Base-by-base conservation (phyloP, 2,797 vertebrate genomes). In the Nannoperca obscura region DNA sequence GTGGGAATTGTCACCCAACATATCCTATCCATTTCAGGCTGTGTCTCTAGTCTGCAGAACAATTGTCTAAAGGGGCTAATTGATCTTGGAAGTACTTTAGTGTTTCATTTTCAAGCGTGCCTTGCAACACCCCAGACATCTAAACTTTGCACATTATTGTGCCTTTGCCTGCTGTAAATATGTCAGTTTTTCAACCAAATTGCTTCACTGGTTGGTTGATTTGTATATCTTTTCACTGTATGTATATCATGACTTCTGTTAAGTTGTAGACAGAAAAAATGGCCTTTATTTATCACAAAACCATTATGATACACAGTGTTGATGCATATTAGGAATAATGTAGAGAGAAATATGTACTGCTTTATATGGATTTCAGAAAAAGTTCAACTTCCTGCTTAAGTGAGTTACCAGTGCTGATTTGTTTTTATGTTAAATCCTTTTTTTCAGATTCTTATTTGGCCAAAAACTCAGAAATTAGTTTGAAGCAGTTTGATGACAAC, bases 131-230 rank as follows among this genome's bases (percentile, higher is more conserved):
- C 10, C 13, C 34, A 53, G 34, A 34, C 12, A 38, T 52, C 6
- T 60, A 13, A 59, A 60, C 46, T 66, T 62, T 62, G 44, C n/a
- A n/a, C n/a, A n/a, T n/a, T n/a, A n/a, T 44, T 11, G 5, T 22
- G 22, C 20, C 24, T 50, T 50, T 38, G n/a, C 30, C 22, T 49
- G 27, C 50, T 40, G 9, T 60, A 73, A 75, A 71, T 38, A 52
- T 70, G 3, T 57, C 13, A 17, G 4, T 27, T 47, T 40, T 61
- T 27, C 22, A 20, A 53, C 27, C 11, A 8, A 71, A 47, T 40
- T 12, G 8, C 15, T 32, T 32, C 32, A 32, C 6, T 32, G 32
- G 6, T 32, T 32, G 32, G 6, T 32, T 32, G 32, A 32, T 32
- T 32, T 32, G 6, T 42, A 13, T 14, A 11, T 1, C 11, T 65